Conservation (phyloP, 2,797 vertebrate genomes). For the Amblyraja radiata region DNA sequence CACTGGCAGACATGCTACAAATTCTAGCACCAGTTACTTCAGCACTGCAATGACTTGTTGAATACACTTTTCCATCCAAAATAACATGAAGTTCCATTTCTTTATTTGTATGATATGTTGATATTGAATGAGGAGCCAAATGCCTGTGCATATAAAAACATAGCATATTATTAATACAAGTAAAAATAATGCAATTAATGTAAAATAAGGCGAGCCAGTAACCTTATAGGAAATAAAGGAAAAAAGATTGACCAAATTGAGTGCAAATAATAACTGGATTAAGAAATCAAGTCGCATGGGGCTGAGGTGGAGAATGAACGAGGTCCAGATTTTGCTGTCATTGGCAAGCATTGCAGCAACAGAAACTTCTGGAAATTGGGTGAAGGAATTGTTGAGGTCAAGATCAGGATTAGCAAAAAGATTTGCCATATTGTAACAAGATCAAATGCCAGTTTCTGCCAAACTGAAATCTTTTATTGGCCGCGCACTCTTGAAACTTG, state of each 20-base stretch:
- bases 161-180: background rate
- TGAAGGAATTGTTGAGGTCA: no score
- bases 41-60: slow-evolving; percentile 62
- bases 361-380: no score
- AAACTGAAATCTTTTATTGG: no score
- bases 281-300: no score
- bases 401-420: no score
- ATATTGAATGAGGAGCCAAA: slow-evolving; percentile 71
- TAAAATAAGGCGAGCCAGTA: background rate
- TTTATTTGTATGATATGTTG: slow-evolving; percentile 72
- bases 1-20: slow-evolving; percentile 81
- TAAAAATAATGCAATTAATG: background rate
- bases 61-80: slow-evolving; percentile 79
- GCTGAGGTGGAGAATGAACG: no score
- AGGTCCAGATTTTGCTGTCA: no score
- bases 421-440: no score
- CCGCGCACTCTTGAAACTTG: no score
- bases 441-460: no score
- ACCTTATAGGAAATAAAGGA: background rate
- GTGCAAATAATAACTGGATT: no score
- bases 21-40: slow-evolving; percentile 55
- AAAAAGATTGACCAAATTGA: background rate
- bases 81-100: slow-evolving; percentile 80
- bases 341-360: no score
- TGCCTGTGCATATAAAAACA: slow-evolving; percentile 51